Percentiles rank a stretch among this genome's conserved stretches.
Evolutionary conservation across 2,797 vertebrate species (phyloP).

Genomic region (Capromys pilorides): DNA sequence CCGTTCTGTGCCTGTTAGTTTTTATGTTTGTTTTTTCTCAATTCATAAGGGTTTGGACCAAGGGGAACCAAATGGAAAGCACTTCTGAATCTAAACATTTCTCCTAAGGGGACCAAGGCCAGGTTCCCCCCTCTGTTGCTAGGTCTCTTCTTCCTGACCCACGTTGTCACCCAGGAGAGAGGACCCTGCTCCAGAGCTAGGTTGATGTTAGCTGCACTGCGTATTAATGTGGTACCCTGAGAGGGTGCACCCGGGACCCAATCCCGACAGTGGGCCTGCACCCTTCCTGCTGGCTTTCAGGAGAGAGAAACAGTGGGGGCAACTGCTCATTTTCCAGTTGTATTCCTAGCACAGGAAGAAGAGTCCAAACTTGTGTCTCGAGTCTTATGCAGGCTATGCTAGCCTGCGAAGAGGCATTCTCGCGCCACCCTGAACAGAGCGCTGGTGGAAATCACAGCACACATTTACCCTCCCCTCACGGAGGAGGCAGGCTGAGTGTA

Average conservation of each 20-base stretch:
- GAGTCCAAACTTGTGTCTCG: neutral
- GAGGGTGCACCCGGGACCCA: neutral
- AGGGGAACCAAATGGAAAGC: neutral
- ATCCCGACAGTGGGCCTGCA: neutral
- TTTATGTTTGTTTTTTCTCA: neutral
- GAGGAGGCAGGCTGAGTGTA: neutral
- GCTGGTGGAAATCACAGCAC: neutral
- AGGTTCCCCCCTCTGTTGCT: neutral
- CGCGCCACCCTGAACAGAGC: neutral
- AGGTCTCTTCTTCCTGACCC: neutral
- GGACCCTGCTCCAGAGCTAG: no score
- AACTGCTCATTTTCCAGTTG: neutral
- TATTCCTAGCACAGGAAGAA: neutral
- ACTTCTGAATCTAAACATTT: neutral
- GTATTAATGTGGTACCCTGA: neutral
- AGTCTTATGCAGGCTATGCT: neutral
- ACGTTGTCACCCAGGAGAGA: neutral
- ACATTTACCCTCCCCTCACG: neutral
- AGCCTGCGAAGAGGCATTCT: neutral
- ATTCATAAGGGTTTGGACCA: neutral
- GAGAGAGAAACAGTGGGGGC: neutral
- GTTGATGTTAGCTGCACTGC: neutral
- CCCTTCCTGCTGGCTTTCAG: neutral
- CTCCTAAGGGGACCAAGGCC: neutral
- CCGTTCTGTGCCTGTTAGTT: neutral